These are phyloP conservation scores for Camponotus vicinus DNA, from an alignment of 1,140 invertebrate species.

Conservation along the genomic window DNA sequence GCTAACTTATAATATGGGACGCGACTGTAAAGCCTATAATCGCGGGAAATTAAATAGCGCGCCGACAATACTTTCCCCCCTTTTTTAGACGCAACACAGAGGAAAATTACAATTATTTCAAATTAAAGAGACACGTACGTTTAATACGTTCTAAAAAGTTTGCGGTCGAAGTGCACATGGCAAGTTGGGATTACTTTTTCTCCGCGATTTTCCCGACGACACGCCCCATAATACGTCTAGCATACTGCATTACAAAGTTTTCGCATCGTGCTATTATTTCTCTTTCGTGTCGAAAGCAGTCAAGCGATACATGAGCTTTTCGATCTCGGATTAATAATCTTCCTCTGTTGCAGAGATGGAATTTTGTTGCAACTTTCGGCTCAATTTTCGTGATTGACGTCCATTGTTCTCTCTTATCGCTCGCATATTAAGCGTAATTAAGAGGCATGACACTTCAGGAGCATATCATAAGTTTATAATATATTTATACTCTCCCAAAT, in stretches of 20 bases:
- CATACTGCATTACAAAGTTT: constrained; percentile 30
- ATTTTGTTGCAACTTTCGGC: too few relatives aligned
- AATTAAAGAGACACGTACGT: constrained; percentile 39
- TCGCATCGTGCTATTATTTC: constrained; percentile 16
- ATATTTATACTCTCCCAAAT: too few relatives aligned
- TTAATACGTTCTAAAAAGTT: constrained; percentile 23
- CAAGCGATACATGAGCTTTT: not conserved
- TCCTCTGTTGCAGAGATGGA: too few relatives aligned
- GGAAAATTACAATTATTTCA: constrained; percentile 46
- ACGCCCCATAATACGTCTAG: not conserved
- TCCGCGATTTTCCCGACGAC: constrained; percentile 26
- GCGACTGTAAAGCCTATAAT: not conserved
- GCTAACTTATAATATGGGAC: too few relatives aligned
- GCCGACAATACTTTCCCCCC: too few relatives aligned
- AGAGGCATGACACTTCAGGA: too few relatives aligned
- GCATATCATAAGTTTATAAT: too few relatives aligned
- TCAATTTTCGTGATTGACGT: too few relatives aligned
- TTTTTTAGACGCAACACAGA: constrained; percentile 5
- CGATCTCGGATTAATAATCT: constrained; percentile 15
- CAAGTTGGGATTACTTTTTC: constrained; percentile 37
- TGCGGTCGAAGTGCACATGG: not conserved
- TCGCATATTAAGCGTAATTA: too few relatives aligned
- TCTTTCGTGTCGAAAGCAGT: not conserved
- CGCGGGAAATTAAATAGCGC: constrained; percentile 63
- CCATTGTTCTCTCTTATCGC: too few relatives aligned